phyloP scores from a whole-genome alignment of 2,113 vertebrate genomes.

The Actenoides lindsayi region DNA sequence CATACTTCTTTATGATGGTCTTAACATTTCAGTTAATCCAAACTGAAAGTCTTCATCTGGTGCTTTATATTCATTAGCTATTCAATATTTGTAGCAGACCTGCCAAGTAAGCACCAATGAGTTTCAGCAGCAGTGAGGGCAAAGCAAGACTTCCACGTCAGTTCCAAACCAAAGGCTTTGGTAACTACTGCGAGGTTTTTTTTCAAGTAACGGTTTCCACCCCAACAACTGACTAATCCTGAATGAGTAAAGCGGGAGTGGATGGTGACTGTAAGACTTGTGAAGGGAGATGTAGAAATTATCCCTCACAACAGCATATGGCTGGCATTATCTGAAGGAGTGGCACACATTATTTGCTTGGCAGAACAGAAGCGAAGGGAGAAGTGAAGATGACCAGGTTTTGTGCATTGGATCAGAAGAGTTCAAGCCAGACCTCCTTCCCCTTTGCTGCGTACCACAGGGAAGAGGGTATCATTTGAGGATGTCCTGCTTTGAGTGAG shows the following conservation, averaged over 20 bases:
- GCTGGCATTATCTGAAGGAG: not conserved
- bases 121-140: not conserved
- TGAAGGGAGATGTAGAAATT: not conserved
- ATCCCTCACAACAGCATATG: accelerated
- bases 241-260: not conserved
- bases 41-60: not conserved
- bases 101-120: not conserved
- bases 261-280: not conserved
- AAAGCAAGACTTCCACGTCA: not conserved
- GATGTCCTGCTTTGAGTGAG: too few species aligned
- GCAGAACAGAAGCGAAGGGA: not conserved
- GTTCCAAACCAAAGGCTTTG: not conserved
- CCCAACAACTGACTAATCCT: not conserved
- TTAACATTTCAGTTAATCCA: not conserved
- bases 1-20: not conserved
- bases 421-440: not conserved
- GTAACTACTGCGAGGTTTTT: not conserved
- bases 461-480: not conserved
- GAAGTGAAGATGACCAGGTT: not conserved
- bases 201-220: not conserved
- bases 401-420: not conserved
- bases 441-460: not conserved
- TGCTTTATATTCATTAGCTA: not conserved
- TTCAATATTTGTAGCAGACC: not conserved
- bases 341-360: accelerated